These are phyloP conservation scores for Choloepus hoffmanni DNA, from an alignment of 2,113 vertebrate genomes.

Conservation along the genomic window DNA sequence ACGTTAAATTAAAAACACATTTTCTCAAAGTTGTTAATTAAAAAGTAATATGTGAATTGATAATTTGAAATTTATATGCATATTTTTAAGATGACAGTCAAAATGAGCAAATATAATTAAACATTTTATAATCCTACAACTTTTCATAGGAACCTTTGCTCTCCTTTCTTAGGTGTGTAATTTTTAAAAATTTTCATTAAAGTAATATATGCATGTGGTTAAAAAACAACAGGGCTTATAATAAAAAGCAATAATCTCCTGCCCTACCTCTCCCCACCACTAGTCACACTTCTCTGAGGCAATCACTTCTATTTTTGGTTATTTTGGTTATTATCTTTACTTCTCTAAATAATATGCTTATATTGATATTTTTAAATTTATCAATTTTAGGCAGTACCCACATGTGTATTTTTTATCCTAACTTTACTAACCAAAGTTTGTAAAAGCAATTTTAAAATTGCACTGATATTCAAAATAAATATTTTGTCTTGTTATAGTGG, in stretches of 20 bases:
- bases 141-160: constrained; percentile 13
- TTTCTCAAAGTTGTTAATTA: constrained; percentile 59
- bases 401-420: constrained; percentile 13
- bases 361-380: constrained; percentile 56
- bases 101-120: constrained; percentile 58
- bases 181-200: neutral
- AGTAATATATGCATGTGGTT: neutral
- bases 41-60: constrained; percentile 56
- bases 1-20: constrained; percentile 57
- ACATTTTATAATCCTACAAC: constrained; percentile 41
- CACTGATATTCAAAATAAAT: constrained; percentile 65
- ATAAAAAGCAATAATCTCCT: constrained; percentile 25
- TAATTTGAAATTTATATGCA: constrained; percentile 42
- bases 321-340: constrained; percentile 35
- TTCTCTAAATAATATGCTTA: constrained; percentile 39
- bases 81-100: constrained; percentile 52
- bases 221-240: constrained; percentile 19
- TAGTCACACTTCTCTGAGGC: constrained; percentile 12
- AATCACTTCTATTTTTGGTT: constrained; percentile 30
- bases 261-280: neutral
- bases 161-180: neutral
- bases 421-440: constrained; percentile 53
- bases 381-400: neutral
- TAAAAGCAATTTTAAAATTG: constrained; percentile 62
- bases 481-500: constrained; percentile 90